Conservation (phyloP, 2,797 vertebrate species). For the Acanthopagrus latus region DNA sequence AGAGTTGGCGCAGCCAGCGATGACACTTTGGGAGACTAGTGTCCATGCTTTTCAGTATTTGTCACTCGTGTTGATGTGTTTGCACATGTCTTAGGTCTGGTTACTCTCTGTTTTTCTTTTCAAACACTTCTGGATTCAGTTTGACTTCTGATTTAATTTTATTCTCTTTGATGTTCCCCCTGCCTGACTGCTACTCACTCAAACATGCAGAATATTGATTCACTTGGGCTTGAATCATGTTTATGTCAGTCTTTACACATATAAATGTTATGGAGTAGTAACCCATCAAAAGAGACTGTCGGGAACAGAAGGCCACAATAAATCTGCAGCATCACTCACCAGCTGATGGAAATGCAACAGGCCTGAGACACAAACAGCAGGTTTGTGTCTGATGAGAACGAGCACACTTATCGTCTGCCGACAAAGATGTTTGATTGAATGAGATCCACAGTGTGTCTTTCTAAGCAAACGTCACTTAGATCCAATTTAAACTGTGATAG, state of each 20-base stretch:
- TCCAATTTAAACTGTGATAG: neutral
- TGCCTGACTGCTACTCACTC: neutral
- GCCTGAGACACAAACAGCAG: slow-evolving; percentile 8
- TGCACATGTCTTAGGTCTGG: neutral
- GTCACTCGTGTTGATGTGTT: neutral
- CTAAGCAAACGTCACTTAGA: neutral
- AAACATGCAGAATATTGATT: slow-evolving; percentile 7
- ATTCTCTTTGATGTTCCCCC: slow-evolving; percentile 37
- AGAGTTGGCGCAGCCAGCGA: no score
- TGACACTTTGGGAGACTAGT: neutral
- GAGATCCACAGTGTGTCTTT: slow-evolving; percentile 1
- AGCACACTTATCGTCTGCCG: neutral
- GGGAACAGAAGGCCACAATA: slow-evolving; percentile 12
- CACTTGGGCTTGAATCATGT: slow-evolving; percentile 17
- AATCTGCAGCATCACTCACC: slow-evolving; percentile 35
- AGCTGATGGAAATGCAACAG: slow-evolving; percentile 36
- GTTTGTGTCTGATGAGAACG: slow-evolving; percentile 7
- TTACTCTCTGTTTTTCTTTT: neutral
- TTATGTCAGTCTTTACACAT: slow-evolving; percentile 25
- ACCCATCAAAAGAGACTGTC: slow-evolving; percentile 25
- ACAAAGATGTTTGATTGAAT: slow-evolving; percentile 17
- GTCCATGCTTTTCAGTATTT: neutral
- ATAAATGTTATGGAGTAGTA: slow-evolving; percentile 7
- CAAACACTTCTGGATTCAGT: slow-evolving; percentile 24
- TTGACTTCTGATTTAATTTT: slow-evolving; percentile 30